These are phyloP conservation scores for Drosophila ambigua DNA, from an alignment of 1,140 invertebrate species.

Conservation along the genomic window DNA sequence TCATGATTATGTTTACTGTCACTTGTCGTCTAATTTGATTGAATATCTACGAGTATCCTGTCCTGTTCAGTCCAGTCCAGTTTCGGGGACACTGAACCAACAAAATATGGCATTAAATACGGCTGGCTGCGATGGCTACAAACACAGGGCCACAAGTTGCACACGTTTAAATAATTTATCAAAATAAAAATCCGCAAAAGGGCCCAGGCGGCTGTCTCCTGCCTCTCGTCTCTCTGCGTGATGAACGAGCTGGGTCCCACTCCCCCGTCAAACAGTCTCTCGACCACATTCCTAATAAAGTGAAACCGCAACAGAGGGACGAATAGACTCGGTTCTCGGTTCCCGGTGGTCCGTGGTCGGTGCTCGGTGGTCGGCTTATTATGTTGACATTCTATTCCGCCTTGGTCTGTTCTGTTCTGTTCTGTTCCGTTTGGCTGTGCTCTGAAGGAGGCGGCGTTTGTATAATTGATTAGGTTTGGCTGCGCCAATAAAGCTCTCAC, in stretches of 20 bases:
- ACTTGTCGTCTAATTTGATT: slow-evolving; percentile 65
- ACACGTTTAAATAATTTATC: slow-evolving; percentile 77
- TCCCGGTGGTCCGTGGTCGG: slow-evolving; percentile 1
- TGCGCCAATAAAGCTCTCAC: slow-evolving; percentile 58
- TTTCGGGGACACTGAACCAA: slow-evolving; percentile 20
- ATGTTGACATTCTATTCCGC: slow-evolving; percentile 73
- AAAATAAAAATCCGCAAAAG: slow-evolving; percentile 68
- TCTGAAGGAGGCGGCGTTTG: slow-evolving; percentile 27
- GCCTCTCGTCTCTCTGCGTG: slow-evolving; percentile 9
- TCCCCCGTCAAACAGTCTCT: slow-evolving; percentile 11
- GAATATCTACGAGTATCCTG: slow-evolving; percentile 40
- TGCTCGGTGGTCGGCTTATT: slow-evolving; percentile 51
- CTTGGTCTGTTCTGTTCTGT: neutral
- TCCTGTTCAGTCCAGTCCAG: neutral
- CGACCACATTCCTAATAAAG: slow-evolving; percentile 35
- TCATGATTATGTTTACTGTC: slow-evolving; percentile 66
- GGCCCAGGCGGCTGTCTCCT: slow-evolving; percentile 8
- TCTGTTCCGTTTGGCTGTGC: neutral
- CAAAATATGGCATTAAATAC: slow-evolving; percentile 33
- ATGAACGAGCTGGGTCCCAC: slow-evolving; percentile 46
- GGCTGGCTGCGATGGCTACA: slow-evolving; percentile 11
- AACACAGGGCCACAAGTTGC: slow-evolving; percentile 57
- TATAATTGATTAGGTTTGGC: slow-evolving; percentile 79
- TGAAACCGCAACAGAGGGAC: slow-evolving; percentile 39
- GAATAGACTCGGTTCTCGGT: slow-evolving; percentile 24